These are phyloP conservation scores for Onychorhynchus coronatus DNA, from an alignment of 2,113 vertebrate species.

Conservation along the genomic window DNA sequence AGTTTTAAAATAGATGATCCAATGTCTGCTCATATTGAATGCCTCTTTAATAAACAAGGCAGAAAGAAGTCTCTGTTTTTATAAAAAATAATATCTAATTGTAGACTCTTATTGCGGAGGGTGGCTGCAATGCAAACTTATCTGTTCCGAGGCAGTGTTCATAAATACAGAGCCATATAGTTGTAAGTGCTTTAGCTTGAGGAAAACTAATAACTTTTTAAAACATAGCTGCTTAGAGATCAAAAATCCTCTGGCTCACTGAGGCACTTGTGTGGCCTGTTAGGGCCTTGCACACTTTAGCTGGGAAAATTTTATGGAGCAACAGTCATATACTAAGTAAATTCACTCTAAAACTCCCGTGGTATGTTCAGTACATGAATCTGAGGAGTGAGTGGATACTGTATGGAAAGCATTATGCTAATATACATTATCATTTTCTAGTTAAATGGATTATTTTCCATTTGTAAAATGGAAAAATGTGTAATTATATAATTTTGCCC, in stretches of 20 bases:
- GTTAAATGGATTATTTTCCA: background rate
- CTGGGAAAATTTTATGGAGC: background rate
- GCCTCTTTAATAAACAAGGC: background rate
- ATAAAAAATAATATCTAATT: background rate
- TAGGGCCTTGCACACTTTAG: background rate
- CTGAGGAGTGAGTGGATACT: background rate
- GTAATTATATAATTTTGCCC: background rate
- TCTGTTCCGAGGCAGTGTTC: background rate
- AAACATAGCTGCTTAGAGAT: background rate
- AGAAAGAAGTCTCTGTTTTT: background rate
- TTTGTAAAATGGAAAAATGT: background rate
- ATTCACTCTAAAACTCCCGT: background rate
- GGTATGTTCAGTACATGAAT: background rate
- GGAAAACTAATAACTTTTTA: background rate
- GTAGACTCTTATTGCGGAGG: background rate
- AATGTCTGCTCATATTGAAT: background rate
- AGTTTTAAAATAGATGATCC: background rate
- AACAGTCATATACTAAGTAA: background rate
- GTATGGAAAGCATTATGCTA: background rate
- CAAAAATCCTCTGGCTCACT: background rate
- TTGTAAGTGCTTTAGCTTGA: background rate
- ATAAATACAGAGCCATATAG: background rate
- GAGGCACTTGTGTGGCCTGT: background rate
- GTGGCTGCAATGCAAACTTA: background rate
- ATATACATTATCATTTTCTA: background rate